Percentiles rank a stretch among this genome's conserved stretches.
These are phyloP conservation scores for Andrena bucephala DNA, from an alignment of 2,888 invertebrate genomes.

Conservation along the genomic window DNA sequence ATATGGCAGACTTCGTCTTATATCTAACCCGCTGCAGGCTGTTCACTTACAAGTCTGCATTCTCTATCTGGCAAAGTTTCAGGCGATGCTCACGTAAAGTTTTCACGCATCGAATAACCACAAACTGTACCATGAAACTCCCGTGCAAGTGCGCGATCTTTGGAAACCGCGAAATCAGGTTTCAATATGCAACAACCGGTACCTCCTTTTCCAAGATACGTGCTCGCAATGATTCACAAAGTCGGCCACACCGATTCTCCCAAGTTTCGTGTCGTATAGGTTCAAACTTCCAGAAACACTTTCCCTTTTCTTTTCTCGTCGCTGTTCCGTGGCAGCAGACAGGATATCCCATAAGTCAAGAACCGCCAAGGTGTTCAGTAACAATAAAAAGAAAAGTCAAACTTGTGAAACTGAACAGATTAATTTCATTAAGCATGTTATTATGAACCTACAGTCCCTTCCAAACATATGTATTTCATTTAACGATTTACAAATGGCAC, in stretches of 20 bases:
- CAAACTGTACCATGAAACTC: slow-evolving; percentile 1
- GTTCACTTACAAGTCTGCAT: neutral
- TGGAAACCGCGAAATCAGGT: slow-evolving; percentile 30
- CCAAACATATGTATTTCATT: too few relatives aligned
- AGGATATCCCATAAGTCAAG: neutral
- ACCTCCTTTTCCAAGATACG: slow-evolving; percentile 10
- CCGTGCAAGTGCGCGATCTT: neutral
- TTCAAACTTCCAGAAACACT: slow-evolving; percentile 34
- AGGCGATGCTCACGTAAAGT: neutral
- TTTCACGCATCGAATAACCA: neutral
- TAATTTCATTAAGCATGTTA: too few relatives aligned
- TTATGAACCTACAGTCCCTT: too few relatives aligned
- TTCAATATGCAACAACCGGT: slow-evolving; percentile 25
- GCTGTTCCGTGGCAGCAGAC: neutral
- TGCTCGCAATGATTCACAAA: slow-evolving; percentile 23
- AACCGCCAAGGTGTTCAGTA: neutral
- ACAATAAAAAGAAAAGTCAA: neutral
- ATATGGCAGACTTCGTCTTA: too few relatives aligned
- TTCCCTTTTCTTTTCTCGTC: slow-evolving; percentile 2
- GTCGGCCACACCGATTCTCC: slow-evolving; percentile 29
- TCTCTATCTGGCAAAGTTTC: neutral
- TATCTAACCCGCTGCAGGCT: neutral
- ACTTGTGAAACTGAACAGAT: too few relatives aligned
- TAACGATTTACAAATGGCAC: too few relatives aligned
- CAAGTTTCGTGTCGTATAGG: slow-evolving; percentile 19